These are phyloP conservation scores for Myotis yumanensis DNA, from an alignment of 2,113 vertebrate species.

Conservation along the genomic window DNA sequence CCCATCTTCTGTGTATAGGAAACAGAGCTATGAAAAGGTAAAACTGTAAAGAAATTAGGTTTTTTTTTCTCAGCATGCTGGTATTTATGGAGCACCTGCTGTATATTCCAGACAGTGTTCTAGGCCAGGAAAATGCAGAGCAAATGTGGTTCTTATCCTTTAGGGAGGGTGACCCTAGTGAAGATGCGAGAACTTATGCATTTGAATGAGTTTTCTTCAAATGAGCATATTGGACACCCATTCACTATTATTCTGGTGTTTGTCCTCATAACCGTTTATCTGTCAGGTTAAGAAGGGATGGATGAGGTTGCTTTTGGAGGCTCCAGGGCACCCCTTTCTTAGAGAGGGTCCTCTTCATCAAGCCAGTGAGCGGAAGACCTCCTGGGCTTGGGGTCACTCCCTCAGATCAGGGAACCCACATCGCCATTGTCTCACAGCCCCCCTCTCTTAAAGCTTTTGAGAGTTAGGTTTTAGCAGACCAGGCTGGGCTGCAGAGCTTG, in stretches of 20 bases:
- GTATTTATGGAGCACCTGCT: not conserved
- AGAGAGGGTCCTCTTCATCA: not conserved
- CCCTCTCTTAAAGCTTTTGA: not conserved
- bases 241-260: not conserved
- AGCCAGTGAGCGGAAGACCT: not conserved
- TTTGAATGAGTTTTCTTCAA: not conserved
- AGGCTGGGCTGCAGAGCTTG: not conserved
- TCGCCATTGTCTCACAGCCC: not conserved
- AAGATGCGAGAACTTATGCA: rapidly evolving
- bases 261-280: not conserved
- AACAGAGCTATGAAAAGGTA: not conserved
- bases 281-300: constrained; percentile 26
- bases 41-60: not conserved
- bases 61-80: not conserved
- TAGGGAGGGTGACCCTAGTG: not conserved
- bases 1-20: not conserved
- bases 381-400: not conserved
- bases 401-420: constrained; percentile 36
- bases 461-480: not conserved
- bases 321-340: not conserved
- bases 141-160: not conserved
- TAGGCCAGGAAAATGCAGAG: not conserved
- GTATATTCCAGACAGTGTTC: not conserved
- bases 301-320: not conserved
- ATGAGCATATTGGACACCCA: not conserved